A percentile compares a stretch with the other conserved stretches of the same genome.
These are phyloP conservation scores for Alces alces DNA, from an alignment of 2,113 vertebrate genomes.

Conservation along the genomic window DNA sequence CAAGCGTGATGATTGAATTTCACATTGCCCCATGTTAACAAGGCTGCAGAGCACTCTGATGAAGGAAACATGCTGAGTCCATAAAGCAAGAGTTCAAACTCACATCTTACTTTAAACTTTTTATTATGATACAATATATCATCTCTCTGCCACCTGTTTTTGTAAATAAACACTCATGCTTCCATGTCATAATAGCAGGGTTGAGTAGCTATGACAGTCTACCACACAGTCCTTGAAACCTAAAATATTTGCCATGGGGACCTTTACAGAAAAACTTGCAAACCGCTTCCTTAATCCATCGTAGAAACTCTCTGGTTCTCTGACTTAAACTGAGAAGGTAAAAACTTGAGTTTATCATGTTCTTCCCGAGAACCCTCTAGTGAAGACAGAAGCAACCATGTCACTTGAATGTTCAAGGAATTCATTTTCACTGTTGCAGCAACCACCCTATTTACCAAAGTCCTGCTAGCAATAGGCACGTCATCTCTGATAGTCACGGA, in stretches of 20 bases:
- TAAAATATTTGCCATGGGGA: neutral
- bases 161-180: neutral
- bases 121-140: neutral
- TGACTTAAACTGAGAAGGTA: neutral
- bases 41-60: neutral
- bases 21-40: neutral
- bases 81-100: neutral
- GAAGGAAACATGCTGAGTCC: neutral
- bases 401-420: neutral
- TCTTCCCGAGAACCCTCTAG: neutral
- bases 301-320: neutral
- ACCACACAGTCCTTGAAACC: neutral
- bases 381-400: neutral
- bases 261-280: neutral
- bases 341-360: neutral
- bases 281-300: neutral
- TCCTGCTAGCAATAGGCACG: neutral
- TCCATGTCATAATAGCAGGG: neutral
- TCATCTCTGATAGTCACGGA: neutral
- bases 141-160: neutral
- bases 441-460: neutral
- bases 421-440: neutral
- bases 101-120: neutral
- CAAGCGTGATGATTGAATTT: neutral
- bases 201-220: neutral